phyloP scores from a whole-genome alignment of 2,888 invertebrate species.

The Onthophagus sagittarius region DNA sequence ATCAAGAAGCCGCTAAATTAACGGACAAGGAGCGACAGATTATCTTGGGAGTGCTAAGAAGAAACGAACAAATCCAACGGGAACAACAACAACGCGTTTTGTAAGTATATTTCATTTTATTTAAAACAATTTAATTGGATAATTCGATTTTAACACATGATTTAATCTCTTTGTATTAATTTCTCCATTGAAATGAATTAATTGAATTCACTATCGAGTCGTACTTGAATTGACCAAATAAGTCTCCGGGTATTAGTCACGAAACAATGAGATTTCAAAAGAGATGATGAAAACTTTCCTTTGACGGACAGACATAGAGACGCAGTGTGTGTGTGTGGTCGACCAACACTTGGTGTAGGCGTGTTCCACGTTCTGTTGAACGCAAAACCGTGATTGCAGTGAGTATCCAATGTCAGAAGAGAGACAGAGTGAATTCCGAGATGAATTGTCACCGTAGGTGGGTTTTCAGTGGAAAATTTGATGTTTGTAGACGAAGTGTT shows the following conservation, averaged over 20 bases:
- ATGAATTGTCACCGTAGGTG: not conserved
- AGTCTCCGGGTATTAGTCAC: not conserved
- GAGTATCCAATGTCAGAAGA: not conserved
- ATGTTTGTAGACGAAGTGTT: not conserved
- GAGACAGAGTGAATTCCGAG: not conserved
- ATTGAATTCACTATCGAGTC: too few species aligned
- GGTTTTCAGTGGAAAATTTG: not conserved
- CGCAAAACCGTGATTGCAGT: not conserved
- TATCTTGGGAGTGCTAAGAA: conserved; percentile 53
- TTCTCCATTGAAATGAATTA: too few species aligned
- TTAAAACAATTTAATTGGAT: not conserved
- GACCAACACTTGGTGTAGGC: not conserved
- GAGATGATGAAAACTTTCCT: not conserved
- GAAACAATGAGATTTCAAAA: not conserved
- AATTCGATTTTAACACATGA: not conserved
- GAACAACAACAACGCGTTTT: conserved; percentile 53
- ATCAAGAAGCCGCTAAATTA: conserved; percentile 41
- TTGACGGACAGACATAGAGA: not conserved
- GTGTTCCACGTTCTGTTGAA: not conserved
- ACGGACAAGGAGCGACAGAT: conserved; percentile 50
- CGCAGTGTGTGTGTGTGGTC: not conserved
- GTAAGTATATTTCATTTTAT: conserved; percentile 46
- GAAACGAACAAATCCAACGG: conserved; percentile 53
- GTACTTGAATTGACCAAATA: too few species aligned
- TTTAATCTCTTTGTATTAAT: not conserved